Evolutionary conservation across 92 coral and sea anemone genomes (phyloP).

Genomic region (Siderastrea siderea): DNA sequence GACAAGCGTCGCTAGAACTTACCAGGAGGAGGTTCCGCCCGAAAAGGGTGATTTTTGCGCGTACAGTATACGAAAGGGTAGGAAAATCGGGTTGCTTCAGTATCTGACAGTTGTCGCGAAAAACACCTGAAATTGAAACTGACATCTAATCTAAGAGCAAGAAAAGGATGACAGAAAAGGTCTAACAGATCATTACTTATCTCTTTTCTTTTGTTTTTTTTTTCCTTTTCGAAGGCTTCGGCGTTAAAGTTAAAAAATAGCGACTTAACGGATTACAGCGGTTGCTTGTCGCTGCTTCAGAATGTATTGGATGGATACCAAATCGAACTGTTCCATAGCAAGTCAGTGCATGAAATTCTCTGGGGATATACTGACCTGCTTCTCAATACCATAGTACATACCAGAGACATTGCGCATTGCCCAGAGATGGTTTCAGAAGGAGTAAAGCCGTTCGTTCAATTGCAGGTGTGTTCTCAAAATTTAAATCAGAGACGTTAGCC

Average conservation of each 20-base stretch:
- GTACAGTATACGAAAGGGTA: too few relatives aligned
- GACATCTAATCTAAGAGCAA: neutral
- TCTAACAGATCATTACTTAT: neutral
- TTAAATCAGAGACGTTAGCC: too few relatives aligned
- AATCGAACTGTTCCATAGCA: constrained; percentile 60
- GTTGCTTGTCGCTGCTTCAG: constrained; percentile 3
- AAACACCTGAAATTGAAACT: too few relatives aligned
- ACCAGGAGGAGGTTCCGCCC: too few relatives aligned
- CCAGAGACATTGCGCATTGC: neutral
- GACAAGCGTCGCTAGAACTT: too few relatives aligned
- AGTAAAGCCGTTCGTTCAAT: constrained; percentile 63
- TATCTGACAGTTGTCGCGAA: too few relatives aligned
- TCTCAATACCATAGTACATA: constrained; percentile 6
- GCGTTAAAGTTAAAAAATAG: constrained; percentile 65
- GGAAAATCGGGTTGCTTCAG: too few relatives aligned
- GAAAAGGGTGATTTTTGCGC: too few relatives aligned
- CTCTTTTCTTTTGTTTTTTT: constrained; percentile 65
- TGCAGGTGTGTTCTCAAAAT: constrained; percentile 59
- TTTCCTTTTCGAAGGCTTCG: constrained; percentile 52
- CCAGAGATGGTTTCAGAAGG: constrained; percentile 23
- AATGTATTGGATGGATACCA: neutral
- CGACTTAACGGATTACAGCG: constrained; percentile 20
- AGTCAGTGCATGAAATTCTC: constrained; percentile 73
- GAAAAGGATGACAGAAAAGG: neutral
- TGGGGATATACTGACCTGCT: constrained; percentile 91